phyloP scores from a whole-genome alignment of 30 jellyfish, hydroid and myxozoan species.

The Hydractinia echinata region DNA sequence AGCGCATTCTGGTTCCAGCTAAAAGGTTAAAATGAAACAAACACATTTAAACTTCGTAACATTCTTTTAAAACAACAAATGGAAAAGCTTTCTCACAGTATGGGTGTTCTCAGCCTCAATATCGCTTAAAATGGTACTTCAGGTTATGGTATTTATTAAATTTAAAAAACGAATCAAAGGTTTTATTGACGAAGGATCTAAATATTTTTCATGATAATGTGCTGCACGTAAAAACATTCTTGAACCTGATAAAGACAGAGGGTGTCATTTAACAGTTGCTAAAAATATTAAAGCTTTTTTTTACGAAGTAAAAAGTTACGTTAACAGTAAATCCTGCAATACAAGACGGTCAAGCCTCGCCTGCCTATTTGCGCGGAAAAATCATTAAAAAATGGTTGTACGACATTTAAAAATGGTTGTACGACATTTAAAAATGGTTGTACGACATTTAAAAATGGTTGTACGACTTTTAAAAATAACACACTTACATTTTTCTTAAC shows the following conservation, averaged over 20 bases:
- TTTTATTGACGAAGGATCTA: no score
- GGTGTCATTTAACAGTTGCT: no score
- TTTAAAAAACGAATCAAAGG: background rate
- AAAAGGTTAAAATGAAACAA: background rate
- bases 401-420: background rate
- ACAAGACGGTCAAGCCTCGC: background rate
- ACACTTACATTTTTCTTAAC: conserved; percentile 33
- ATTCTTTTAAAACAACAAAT: background rate
- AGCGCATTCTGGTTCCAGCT: conserved; percentile 14
- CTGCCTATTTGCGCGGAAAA: background rate
- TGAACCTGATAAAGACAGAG: no score
- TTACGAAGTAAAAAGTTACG: no score
- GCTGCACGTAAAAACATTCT: no score
- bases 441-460: background rate
- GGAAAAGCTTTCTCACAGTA: no score
- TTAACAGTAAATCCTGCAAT: no score
- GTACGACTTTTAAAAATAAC: background rate
- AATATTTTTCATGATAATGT: no score
- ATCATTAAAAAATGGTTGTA: background rate
- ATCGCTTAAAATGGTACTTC: background rate
- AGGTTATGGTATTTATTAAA: no score
- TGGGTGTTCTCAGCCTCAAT: background rate
- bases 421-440: background rate
- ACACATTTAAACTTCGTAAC: background rate
- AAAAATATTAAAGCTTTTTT: no score